phyloP scores from a whole-genome alignment of 1,140 invertebrate genomes.

The Aphaenogaster rudis region DNA sequence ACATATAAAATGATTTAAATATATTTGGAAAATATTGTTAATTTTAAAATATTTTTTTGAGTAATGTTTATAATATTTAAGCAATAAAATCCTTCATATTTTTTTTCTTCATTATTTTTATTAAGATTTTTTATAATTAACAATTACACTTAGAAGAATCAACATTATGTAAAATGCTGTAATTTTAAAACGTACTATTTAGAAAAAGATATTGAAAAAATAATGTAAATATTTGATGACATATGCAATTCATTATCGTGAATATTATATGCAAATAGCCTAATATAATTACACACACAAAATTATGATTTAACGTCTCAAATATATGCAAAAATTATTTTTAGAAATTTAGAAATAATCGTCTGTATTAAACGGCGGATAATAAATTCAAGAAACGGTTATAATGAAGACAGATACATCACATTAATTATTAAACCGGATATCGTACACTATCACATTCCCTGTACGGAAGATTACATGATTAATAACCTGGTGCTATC shows the following conservation, averaged over 20 bases:
- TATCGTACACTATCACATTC: background rate
- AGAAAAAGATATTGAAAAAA: background rate
- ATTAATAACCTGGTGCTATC: background rate
- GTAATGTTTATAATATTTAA: background rate
- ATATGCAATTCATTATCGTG: background rate
- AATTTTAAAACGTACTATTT: conserved; percentile 3
- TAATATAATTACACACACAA: too few species aligned
- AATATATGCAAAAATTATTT: background rate
- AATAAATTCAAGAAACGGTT: background rate
- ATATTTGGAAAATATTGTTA: background rate
- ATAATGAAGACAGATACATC: background rate
- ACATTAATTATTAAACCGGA: conserved; percentile 25
- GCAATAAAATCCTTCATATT: background rate
- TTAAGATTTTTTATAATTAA: background rate
- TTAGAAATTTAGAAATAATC: background rate
- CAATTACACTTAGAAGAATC: background rate
- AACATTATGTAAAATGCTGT: background rate
- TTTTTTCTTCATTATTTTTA: too few species aligned
- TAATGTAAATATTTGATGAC: background rate
- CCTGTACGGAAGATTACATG: background rate
- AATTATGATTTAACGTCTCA: background rate
- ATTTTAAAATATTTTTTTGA: background rate
- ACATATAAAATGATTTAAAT: background rate
- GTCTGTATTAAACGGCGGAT: background rate
- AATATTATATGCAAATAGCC: background rate